Percentiles rank a stretch among this genome's conserved stretches.
phyloP scores from a whole-genome alignment of 2,888 invertebrate species.

The Ochropacha duplaris region DNA sequence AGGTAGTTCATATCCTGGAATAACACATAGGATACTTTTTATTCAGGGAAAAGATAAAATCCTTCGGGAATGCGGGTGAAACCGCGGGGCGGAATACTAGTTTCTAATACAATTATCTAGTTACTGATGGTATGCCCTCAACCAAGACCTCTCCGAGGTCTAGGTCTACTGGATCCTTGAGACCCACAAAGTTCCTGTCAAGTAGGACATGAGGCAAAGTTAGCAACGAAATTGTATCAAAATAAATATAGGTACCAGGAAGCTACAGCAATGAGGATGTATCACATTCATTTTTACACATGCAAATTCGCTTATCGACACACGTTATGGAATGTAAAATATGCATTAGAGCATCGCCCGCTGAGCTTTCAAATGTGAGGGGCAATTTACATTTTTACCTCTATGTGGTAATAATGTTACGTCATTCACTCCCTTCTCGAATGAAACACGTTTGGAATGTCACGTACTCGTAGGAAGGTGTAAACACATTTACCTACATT shows the following conservation, averaged over 20 bases:
- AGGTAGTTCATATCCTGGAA: too few relatives aligned
- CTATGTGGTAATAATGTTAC: constrained; percentile 8
- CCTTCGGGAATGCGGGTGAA: too few relatives aligned
- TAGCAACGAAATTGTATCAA: neutral
- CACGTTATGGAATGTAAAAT: constrained; percentile 49
- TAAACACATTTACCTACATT: neutral
- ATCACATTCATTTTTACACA: constrained; percentile 23
- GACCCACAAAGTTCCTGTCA: too few relatives aligned
- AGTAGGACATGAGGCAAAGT: too few relatives aligned
- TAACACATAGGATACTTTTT: too few relatives aligned
- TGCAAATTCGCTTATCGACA: constrained; percentile 53
- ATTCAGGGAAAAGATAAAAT: too few relatives aligned
- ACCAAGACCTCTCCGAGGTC: too few relatives aligned
- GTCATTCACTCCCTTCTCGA: neutral
- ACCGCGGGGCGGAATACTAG: too few relatives aligned
- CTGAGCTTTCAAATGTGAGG: constrained; percentile 35
- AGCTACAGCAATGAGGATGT: constrained; percentile 25
- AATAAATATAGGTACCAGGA: constrained; percentile 29
- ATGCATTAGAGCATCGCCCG: constrained; percentile 38
- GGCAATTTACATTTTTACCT: constrained; percentile 54
- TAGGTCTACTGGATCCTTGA: too few relatives aligned
- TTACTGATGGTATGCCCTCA: too few relatives aligned
- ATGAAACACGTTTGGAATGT: neutral
- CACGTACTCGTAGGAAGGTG: neutral
- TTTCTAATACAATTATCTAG: too few relatives aligned